These are phyloP conservation scores for Macropus fuliginosus DNA, from an alignment of 2,797 vertebrate genomes.

Conservation along the genomic window DNA sequence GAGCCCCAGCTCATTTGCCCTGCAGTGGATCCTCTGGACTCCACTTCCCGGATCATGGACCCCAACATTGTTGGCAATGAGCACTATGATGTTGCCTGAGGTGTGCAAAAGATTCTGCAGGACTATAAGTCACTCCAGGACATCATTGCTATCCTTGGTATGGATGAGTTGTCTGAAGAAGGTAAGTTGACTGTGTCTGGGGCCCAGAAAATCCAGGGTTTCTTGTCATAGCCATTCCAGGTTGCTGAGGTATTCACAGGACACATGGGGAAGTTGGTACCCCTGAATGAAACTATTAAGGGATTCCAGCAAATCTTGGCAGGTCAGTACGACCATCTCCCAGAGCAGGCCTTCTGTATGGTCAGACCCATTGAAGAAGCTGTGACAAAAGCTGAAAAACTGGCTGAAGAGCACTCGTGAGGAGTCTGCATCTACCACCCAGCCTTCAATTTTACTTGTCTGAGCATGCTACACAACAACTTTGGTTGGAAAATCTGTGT, in stretches of 20 bases:
- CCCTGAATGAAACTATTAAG: too few species aligned
- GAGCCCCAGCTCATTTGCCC: too few species aligned
- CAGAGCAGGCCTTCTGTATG: too few species aligned
- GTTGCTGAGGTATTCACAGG: constrained; percentile 98
- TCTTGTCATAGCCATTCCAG: constrained; percentile 99
- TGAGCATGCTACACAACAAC: constrained; percentile 51
- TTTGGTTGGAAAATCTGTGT: constrained; percentile 62
- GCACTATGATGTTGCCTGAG: too few species aligned
- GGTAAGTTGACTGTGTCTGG: constrained; percentile 96
- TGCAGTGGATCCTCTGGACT: too few species aligned
- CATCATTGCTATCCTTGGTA: constrained; percentile 98
- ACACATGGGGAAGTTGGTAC: constrained; percentile 81
- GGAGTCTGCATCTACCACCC: constrained; percentile 43
- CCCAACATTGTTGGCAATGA: too few species aligned
- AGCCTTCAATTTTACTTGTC: constrained; percentile 51
- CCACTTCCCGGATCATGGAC: too few species aligned
- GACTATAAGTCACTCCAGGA: constrained; percentile 99
- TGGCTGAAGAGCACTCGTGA: constrained; percentile 95
- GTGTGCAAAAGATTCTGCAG: constrained; percentile 76
- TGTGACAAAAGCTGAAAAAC: constrained; percentile 73
- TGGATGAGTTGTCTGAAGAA: constrained; percentile 98
- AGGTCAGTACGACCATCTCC: too few species aligned
- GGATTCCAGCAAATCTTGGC: too few species aligned
- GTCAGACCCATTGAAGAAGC: too few species aligned
- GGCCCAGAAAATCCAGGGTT: constrained; percentile 97